phyloP scores from a whole-genome alignment of 2,113 vertebrate species.

The Ramphastos sulfuratus region DNA sequence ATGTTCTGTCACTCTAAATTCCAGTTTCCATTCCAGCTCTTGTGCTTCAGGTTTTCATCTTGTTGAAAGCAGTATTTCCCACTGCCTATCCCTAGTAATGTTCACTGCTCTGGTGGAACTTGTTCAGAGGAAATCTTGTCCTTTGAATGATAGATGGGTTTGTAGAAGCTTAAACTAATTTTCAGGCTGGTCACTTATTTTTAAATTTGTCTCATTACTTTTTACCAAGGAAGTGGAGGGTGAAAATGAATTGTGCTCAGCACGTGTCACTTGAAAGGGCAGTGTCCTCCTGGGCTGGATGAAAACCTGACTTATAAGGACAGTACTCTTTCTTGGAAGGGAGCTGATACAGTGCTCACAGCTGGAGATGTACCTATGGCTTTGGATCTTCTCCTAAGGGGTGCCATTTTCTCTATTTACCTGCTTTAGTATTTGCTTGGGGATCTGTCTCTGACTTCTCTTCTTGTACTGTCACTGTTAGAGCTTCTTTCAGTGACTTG shows the following conservation, averaged over 20 bases:
- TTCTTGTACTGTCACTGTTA: not conserved
- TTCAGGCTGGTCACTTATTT: constrained; percentile 4
- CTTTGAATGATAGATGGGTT: not conserved
- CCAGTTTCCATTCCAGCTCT: not conserved
- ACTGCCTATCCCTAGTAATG: not conserved
- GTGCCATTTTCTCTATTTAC: not conserved
- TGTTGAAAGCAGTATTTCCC: not conserved
- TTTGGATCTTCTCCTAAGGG: not conserved
- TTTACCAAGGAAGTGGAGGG: not conserved
- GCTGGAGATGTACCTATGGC: not conserved
- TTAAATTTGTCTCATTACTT: constrained; percentile 1
- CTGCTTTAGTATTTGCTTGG: not conserved
- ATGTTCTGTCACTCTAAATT: not conserved
- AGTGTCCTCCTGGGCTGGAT: not conserved
- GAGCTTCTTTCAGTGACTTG: not conserved
- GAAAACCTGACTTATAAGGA: not conserved
- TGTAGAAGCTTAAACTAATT: constrained; percentile 14
- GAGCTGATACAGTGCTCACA: not conserved
- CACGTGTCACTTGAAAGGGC: not conserved
- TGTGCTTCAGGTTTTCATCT: not conserved
- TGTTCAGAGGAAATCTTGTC: not conserved
- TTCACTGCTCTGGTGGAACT: not conserved
- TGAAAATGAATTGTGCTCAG: constrained; percentile 9
- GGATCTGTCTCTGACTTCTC: not conserved
- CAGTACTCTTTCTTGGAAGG: not conserved